Evolutionary conservation across 2,797 vertebrate genomes (phyloP), one percentile per base, ranked within the genome.

Genomic region (Streptopelia turtur): DNA sequence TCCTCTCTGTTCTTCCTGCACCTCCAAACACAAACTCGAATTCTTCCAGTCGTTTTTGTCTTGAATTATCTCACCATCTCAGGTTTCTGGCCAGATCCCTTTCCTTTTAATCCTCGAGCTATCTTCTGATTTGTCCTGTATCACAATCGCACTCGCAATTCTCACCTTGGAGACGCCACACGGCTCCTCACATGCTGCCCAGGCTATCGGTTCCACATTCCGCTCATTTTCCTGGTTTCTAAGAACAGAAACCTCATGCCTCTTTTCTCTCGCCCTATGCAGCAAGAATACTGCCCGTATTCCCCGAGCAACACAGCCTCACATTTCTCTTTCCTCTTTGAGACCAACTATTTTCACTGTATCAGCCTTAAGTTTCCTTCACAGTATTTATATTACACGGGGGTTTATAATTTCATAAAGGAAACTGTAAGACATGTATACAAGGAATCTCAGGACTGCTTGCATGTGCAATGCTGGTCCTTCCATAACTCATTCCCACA

Each of bases 121-220:
- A 52, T 25, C 64, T 77, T 75, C 86, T 68, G 60, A 35, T 71
- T n/a, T 53, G 37, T 49, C 28, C 56, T 64, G 45, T 41, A 50
- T 11, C 49, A 79, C 39, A 80, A 55, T 15, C 71, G 39, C 49
- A 17, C 37, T 49, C 71, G 37, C 25, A 33, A 31, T 28, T 87
- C 75, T 71, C 89, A 80, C 75, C 84, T 81, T 50, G 17, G 10
- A 21, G 87, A 77, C 37, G 35, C 37, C 35, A 27, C 57, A 33
- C 0, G 2, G 30, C 69, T 76, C 65, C 43, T 57, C 4, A 0
- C 43, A 16, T 13, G 72, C 64, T 59, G 37, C 0, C 7, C 27
- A n/a, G 35, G 47, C 20, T 6, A 22, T 63, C 82, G 55, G n/a
- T 59, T 83, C 82, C 89, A 83, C 69, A 68, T n/a, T 43, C 17